phyloP scores from a whole-genome alignment of 2,113 vertebrate species.

The Rhombomys opimus region DNA sequence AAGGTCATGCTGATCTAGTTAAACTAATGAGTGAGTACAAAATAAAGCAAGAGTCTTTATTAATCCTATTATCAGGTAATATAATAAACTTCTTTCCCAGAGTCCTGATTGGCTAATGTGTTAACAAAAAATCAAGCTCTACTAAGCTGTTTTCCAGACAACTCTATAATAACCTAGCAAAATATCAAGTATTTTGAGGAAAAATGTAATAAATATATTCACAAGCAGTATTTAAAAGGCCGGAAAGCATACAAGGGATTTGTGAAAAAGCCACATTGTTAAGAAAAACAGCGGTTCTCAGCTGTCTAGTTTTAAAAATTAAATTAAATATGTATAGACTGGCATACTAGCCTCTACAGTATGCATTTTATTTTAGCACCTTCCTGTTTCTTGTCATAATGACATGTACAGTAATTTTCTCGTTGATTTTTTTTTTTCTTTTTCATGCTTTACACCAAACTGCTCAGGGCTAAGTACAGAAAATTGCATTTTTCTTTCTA shows the following conservation, averaged over 20 bases:
- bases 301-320: slow-evolving; percentile 43
- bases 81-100: neutral
- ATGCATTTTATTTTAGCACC: slow-evolving; percentile 10
- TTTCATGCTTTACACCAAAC: slow-evolving; percentile 52
- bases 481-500: slow-evolving; percentile 63
- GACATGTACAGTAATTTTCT: slow-evolving; percentile 47
- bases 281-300: slow-evolving; percentile 16
- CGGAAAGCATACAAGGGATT: neutral
- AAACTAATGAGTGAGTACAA: slow-evolving; percentile 38
- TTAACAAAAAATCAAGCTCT: neutral
- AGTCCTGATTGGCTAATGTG: neutral
- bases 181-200: slow-evolving; percentile 28
- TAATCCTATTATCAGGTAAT: slow-evolving; percentile 22
- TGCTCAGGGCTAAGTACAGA: slow-evolving; percentile 57
- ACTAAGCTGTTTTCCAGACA: slow-evolving; percentile 9
- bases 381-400: slow-evolving; percentile 55
- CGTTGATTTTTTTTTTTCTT: slow-evolving; percentile 30
- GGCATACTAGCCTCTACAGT: neutral
- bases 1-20: neutral
- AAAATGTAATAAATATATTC: neutral
- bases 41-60: slow-evolving; percentile 15
- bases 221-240: neutral
- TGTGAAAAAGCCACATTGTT: neutral
- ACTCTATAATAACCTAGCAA: slow-evolving; percentile 2
- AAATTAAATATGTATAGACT: neutral